These are phyloP conservation scores for Onthophagus sagittarius DNA, from an alignment of 2,888 invertebrate genomes.

Conservation along the genomic window DNA sequence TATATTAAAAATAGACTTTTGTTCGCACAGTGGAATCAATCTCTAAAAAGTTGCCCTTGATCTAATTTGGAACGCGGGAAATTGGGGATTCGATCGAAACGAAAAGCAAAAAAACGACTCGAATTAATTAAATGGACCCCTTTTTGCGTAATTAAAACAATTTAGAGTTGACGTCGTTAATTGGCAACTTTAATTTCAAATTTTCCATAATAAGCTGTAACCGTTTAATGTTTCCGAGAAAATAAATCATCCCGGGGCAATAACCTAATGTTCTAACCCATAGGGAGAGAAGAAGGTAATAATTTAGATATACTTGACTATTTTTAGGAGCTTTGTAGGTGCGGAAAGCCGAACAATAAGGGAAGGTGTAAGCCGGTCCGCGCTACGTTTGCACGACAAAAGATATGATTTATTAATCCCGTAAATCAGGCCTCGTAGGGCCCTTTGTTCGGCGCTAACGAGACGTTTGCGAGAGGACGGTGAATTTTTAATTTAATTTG, in stretches of 20 bases:
- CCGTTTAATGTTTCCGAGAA: not conserved
- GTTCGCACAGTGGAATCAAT: too few species aligned
- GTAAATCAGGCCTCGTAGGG: constrained; percentile 16
- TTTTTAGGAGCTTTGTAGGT: not conserved
- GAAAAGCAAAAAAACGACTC: not conserved
- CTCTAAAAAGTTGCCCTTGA: not conserved
- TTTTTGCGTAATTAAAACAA: not conserved
- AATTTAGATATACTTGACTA: not conserved
- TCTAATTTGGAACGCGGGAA: not conserved
- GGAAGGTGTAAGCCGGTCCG: constrained; percentile 19
- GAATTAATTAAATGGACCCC: not conserved
- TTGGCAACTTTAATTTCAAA: not conserved
- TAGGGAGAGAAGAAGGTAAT: not conserved
- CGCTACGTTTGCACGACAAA: constrained; percentile 20
- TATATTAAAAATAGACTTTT: too few species aligned
- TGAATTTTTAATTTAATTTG: constrained; percentile 10
- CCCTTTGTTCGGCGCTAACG: constrained; percentile 5
- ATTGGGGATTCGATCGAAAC: not conserved
- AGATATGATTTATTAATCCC: constrained; percentile 22
- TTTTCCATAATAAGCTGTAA: not conserved
- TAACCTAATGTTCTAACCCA: not conserved
- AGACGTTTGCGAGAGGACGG: not conserved
- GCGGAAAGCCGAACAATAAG: constrained; percentile 21
- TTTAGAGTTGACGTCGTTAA: not conserved
- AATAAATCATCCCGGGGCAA: not conserved